Evolutionary conservation across 2,888 invertebrate species (phyloP).

Genomic region (Andricus curvator): DNA sequence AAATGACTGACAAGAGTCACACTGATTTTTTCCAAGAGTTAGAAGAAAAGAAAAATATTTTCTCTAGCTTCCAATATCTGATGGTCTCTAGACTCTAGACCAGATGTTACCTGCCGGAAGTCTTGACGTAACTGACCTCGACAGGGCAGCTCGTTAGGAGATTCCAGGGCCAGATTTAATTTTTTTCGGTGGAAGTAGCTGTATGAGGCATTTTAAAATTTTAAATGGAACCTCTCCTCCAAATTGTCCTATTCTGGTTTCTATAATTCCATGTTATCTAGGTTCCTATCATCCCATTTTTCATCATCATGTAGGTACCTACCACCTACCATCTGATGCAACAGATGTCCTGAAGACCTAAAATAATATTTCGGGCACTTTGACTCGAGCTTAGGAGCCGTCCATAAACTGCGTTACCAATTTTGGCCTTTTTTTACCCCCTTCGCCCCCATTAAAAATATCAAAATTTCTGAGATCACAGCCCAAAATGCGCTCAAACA

Average conservation of each 20-base stretch:
- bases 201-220: background rate
- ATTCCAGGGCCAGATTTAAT: slow-evolving; percentile 31
- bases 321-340: background rate
- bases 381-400: no score
- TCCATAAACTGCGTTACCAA: no score
- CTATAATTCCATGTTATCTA: slow-evolving; percentile 7
- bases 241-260: background rate
- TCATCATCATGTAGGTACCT: background rate
- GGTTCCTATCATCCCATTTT: background rate
- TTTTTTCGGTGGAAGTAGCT: background rate
- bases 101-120: slow-evolving; percentile 41
- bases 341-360: background rate
- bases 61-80: slow-evolving; percentile 34
- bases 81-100: background rate
- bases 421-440: no score
- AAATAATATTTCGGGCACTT: background rate
- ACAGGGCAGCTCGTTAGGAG: slow-evolving; percentile 18
- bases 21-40: background rate
- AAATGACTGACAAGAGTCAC: slow-evolving; percentile 33
- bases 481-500: no score
- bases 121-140: slow-evolving; percentile 31
- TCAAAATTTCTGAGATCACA: no score
- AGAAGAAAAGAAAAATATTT: slow-evolving; percentile 32
- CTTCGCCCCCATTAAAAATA: no score
- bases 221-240: background rate